Percentiles rank a stretch among this genome's conserved stretches.
phyloP scores from a whole-genome alignment of 2,888 invertebrate genomes.

The Subacronicta megacephala region DNA sequence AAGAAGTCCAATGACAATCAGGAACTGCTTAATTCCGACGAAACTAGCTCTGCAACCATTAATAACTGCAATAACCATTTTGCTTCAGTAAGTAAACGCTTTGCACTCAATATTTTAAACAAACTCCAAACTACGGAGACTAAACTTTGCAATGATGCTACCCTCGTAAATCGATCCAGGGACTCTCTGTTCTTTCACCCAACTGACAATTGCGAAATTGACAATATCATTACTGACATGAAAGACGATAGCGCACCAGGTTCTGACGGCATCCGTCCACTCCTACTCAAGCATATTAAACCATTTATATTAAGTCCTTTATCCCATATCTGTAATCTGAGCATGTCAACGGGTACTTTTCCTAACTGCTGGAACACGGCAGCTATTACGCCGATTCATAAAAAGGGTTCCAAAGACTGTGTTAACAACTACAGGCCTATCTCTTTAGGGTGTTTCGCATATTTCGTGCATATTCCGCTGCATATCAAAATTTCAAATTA shows the following conservation, averaged over 20 bases:
- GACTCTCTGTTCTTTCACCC: slow-evolving; percentile 4
- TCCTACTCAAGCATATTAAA: background rate
- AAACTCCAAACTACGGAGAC: background rate
- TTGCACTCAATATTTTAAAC: slow-evolving; percentile 1
- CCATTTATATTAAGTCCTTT: background rate
- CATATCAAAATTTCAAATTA: too few relatives aligned
- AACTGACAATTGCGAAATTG: slow-evolving; percentile 1
- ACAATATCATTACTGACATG: too few relatives aligned
- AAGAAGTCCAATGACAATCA: background rate
- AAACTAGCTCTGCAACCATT: background rate
- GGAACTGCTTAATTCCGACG: background rate
- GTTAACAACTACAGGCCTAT: slow-evolving; percentile 4
- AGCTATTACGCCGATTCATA: background rate
- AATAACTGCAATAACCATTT: slow-evolving; percentile 4
- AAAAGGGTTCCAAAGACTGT: background rate
- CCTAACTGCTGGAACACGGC: background rate
- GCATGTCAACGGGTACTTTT: slow-evolving; percentile 5
- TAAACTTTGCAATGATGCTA: background rate
- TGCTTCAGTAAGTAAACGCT: background rate
- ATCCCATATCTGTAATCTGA: background rate
- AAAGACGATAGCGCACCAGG: slow-evolving; percentile 4
- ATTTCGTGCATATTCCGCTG: too few relatives aligned
- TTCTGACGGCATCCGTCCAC: background rate
- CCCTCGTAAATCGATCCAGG: background rate
- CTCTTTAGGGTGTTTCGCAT: too few relatives aligned